Evolutionary conservation across 1,140 invertebrate genomes (phyloP).

Genomic region (Druon quercuslanigerum): DNA sequence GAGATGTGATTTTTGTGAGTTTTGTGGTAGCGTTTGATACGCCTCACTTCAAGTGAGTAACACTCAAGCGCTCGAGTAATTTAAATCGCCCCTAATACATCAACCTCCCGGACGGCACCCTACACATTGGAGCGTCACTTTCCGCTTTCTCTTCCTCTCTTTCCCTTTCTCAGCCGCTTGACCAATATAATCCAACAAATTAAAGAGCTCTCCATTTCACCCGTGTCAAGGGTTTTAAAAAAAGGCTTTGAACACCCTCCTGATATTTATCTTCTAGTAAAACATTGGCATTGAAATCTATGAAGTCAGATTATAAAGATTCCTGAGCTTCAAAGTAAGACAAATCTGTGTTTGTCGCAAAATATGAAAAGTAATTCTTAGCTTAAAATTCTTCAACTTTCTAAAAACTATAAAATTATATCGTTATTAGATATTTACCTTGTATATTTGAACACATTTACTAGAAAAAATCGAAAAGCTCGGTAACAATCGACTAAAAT

Average conservation of each 20-base stretch:
- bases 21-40: neutral
- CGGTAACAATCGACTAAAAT: no score
- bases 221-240: constrained; percentile 5
- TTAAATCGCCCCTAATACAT: constrained; percentile 63
- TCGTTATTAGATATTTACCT: no score
- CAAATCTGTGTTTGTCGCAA: no score
- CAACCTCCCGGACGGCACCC: constrained; percentile 52
- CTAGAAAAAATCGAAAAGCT: no score
- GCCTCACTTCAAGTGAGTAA: constrained; percentile 47
- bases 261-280: neutral
- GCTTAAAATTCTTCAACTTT: no score
- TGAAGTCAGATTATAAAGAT: no score
- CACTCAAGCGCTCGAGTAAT: constrained; percentile 57
- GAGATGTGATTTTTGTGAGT: no score
- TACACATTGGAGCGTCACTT: constrained; percentile 52
- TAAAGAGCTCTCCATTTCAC: constrained; percentile 6
- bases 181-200: neutral
- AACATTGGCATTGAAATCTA: neutral
- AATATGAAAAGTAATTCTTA: no score
- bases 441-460: no score
- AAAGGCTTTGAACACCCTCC: neutral
- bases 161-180: neutral
- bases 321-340: no score
- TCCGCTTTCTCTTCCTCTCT: constrained; percentile 46
- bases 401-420: no score